Conservation (phyloP, 2,797 vertebrate genomes). For the Rhadinocentrus ornatus region DNA sequence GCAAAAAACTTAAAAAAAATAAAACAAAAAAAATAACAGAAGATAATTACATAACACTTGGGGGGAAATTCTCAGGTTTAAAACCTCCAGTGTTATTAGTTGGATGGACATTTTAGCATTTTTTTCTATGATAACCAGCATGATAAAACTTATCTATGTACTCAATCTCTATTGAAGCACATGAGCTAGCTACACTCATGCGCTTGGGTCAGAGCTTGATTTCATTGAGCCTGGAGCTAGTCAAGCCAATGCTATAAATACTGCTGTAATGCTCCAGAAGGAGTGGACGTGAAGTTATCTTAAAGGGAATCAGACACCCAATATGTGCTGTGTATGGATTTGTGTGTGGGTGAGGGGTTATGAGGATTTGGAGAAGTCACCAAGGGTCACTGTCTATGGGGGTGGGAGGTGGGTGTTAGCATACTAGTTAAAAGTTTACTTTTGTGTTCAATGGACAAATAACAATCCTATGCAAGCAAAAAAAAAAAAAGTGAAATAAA, state of each 20-base stretch:
- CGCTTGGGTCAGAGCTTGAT: conserved; percentile 54
- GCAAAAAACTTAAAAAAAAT: not conserved
- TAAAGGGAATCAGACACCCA: conserved; percentile 76
- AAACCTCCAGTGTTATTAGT: conserved; percentile 4
- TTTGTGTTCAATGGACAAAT: conserved; percentile 36
- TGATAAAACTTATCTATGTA: conserved; percentile 15
- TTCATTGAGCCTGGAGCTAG: conserved; percentile 67
- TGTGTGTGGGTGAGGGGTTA: conserved; percentile 74
- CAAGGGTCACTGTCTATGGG: conserved; percentile 42
- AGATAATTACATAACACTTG: not conserved
- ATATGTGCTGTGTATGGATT: conserved; percentile 76
- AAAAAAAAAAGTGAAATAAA: conserved; percentile 5
- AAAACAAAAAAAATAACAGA: not conserved
- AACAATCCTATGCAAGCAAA: conserved; percentile 6
- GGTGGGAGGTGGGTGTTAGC: conserved; percentile 44
- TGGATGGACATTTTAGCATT: not conserved
- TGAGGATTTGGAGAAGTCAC: conserved; percentile 55
- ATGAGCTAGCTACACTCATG: conserved; percentile 41
- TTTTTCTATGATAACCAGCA: conserved; percentile 7
- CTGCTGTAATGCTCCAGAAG: conserved; percentile 68
- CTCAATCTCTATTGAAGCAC: conserved; percentile 29
- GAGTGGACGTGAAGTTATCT: conserved; percentile 75
- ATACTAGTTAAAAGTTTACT: conserved; percentile 52
- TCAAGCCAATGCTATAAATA: conserved; percentile 79
- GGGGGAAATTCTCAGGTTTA: not conserved